Base-by-base conservation (phyloP, 30 jellyfish, hydroid and myxozoan species). In the Hydractinia symbiolongicarpus region DNA sequence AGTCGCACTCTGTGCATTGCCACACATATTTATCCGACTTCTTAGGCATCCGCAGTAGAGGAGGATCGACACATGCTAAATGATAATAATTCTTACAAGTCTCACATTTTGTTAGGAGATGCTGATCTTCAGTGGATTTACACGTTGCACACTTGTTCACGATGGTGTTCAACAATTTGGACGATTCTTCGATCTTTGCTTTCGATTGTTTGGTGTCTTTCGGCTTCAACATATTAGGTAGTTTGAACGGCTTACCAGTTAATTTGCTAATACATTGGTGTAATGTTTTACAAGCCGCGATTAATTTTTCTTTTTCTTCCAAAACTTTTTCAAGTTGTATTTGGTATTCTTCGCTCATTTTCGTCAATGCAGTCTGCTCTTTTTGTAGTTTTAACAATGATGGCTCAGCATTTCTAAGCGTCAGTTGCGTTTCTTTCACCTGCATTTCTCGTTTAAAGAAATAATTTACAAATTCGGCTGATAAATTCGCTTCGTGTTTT, bases 1-100 rank as follows among this genome's bases (percentile, higher is more conserved):
- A 85, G 70, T 93, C 98, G 67, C 98, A 93, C 54, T 93, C 95
- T 7, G 95, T 86, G 84, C 98, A 93, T 72, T 93, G 98, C 98
- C 98, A 93, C 5, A 93, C 51, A 84, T 88, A 93, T 58, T 77
- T 81, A 14, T 78, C 64, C 7, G 92, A 81, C 69, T 91, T 91
- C 88, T 84, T 93, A 10, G 98, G 98, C 86, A 93, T 79, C 8
- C 89, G 72, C 56, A 85, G 60, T 30, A 93, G 91, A 14, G 98
- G 98, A 50, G 98, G 98, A n/a, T 86, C 96, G 55, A 87, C 82
- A 72, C 98, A 93, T 7, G 86, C 86, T 15, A 93, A 78, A 61
- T 93, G 98, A 72, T 93, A 93, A 78, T 78, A 78, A 70, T 93
- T 79, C 13, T 93, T 83, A 68, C 98, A 93, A 14, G 86, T 93